Conservation (phyloP, 2,113 vertebrate species). For the Tachysurus fulvidraco region DNA sequence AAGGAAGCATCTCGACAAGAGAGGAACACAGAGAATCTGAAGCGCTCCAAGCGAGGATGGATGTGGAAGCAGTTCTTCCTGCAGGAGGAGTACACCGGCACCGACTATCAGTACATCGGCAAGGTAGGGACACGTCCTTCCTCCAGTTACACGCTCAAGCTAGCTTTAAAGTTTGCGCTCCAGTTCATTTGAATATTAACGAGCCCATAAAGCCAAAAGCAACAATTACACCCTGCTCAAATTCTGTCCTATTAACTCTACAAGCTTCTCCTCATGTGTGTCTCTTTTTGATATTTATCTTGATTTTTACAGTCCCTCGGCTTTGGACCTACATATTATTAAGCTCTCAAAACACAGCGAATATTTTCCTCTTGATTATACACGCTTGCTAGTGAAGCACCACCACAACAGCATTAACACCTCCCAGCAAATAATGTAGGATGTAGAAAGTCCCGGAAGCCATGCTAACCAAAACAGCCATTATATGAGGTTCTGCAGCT, state of each 20-base stretch:
- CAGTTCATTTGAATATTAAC: neutral
- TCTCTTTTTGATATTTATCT: neutral
- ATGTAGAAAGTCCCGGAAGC: neutral
- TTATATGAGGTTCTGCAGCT: neutral
- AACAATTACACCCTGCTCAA: neutral
- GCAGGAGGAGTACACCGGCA: conserved; percentile 92
- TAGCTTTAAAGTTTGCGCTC: neutral
- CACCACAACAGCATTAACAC: neutral
- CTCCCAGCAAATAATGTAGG: neutral
- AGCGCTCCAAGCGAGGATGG: conserved; percentile 89
- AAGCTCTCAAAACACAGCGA: neutral
- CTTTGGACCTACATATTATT: neutral
- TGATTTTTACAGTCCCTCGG: neutral
- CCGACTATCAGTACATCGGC: conserved; percentile 91
- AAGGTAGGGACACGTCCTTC: conserved; percentile 78
- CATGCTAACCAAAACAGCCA: neutral
- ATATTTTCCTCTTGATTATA: neutral
- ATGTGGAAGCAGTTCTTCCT: conserved; percentile 99
- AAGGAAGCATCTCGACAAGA: conserved; percentile 57
- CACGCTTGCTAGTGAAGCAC: neutral
- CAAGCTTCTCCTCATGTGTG: neutral
- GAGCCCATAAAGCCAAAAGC: neutral
- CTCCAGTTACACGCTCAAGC: neutral
- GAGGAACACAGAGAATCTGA: conserved; percentile 65
- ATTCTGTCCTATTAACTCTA: neutral